Conservation (phyloP, 2,888 invertebrate genomes). For the Gymnoscelis rufifasciata region DNA sequence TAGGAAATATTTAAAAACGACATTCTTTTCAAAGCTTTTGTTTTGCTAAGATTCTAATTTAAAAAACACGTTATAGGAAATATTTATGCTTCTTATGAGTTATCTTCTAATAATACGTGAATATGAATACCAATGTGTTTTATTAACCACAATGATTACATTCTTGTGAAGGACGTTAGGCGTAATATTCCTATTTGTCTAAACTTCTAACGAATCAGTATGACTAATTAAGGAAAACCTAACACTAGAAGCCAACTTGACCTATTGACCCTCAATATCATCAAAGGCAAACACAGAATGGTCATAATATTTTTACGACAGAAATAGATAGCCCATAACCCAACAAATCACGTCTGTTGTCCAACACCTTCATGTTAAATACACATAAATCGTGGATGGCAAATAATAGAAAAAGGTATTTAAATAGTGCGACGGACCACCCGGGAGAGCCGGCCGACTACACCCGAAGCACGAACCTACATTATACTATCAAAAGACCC, state of each 20-base stretch:
- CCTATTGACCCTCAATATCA: slow-evolving; percentile 19
- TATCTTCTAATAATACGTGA: too few relatives aligned
- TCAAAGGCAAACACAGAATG: slow-evolving; percentile 24
- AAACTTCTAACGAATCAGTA: too few relatives aligned
- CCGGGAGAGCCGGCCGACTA: slow-evolving; percentile 58
- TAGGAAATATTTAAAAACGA: too few relatives aligned
- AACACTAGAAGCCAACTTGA: slow-evolving; percentile 12
- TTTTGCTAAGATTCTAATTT: too few relatives aligned
- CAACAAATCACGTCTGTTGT: slow-evolving; percentile 67
- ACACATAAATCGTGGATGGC: slow-evolving; percentile 71
- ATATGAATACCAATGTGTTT: too few relatives aligned
- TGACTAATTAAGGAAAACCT: slow-evolving; percentile 9
- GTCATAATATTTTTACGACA: slow-evolving; percentile 34
- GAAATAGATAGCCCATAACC: slow-evolving; percentile 61
- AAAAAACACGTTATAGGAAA: too few relatives aligned
- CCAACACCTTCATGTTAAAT: slow-evolving; percentile 70
- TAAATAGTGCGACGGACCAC: slow-evolving; percentile 71
- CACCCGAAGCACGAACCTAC: slow-evolving; percentile 60
- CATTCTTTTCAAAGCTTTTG: too few relatives aligned
- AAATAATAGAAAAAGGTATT: slow-evolving; percentile 72
- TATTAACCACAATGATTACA: too few relatives aligned
- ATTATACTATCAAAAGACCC: slow-evolving; percentile 70
- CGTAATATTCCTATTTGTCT: too few relatives aligned
- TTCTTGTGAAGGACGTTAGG: background rate
- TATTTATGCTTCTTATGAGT: too few relatives aligned